Evolutionary conservation across 2,797 vertebrate species (phyloP).

Genomic region (Galagoides demidoff): DNA sequence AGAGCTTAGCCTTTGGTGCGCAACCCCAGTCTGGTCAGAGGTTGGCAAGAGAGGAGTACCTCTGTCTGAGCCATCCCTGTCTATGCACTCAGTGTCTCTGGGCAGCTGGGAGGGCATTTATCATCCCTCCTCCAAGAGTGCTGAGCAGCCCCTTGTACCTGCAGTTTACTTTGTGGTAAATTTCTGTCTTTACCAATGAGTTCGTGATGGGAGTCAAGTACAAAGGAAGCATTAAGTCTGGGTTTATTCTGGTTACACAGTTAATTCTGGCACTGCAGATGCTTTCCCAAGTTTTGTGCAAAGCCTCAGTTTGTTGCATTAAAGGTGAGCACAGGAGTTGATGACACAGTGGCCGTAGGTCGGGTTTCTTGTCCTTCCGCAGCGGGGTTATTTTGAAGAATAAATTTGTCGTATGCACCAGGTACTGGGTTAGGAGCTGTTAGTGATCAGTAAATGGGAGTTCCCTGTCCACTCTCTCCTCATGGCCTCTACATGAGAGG

Average conservation of each 20-base stretch:
- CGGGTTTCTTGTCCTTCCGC: neutral
- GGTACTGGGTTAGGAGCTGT: neutral
- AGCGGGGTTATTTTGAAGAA: neutral
- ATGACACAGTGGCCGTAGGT: neutral
- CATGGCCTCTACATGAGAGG: neutral
- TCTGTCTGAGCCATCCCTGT: neutral
- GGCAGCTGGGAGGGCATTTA: neutral
- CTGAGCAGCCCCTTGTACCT: neutral
- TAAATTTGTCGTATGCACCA: neutral
- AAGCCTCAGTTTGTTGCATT: neutral
- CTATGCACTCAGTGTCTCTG: neutral
- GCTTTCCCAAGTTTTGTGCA: neutral
- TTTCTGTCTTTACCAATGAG: neutral
- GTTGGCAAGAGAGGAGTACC: neutral
- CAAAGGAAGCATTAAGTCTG: conserved; percentile 25
- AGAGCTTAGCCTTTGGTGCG: neutral
- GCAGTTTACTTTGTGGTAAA: neutral
- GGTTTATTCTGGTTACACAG: conserved; percentile 7
- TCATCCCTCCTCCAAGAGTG: neutral
- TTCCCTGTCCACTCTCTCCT: neutral
- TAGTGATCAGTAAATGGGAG: neutral
- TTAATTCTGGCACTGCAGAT: neutral
- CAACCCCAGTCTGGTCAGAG: neutral
- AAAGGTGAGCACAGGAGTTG: neutral
- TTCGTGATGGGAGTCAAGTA: neutral